Base-by-base conservation (phyloP, 1,140 invertebrate species). In the Aleiodes sp. region DNA sequence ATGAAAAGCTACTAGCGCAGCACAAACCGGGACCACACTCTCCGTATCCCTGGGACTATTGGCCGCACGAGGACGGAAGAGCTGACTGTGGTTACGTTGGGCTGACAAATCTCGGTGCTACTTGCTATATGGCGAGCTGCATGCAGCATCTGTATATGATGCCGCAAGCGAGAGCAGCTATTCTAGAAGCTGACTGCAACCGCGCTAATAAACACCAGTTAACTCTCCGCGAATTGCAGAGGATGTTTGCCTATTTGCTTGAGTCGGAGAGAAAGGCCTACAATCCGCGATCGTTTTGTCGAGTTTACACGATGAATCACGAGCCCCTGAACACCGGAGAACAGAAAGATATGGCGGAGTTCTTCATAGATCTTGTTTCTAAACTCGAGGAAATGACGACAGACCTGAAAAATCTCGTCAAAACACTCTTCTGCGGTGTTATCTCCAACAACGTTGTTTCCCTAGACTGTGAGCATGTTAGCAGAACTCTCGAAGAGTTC, bases 341-440 rank as follows among this genome's bases (percentile, higher is more conserved):
- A 83, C 97, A 98, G 82, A 98, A 98, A 81, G 97, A 98, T 79
- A 98, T 98, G 97, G 96, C 96, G 0, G 97, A 98, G 84, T 98
- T 98, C 85, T 98, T 98, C 77, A 98, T 97, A 41, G 96, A 98
- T 86, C 89, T 98, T 0, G 96, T 98, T 7, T 96, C 94, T 4
- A 98, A 98, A 82, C 82, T 98, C 1, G 97, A 98, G 84, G 96
- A 98, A 84, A 98, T 98, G 95, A 95, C 95, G 0, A 92, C 94
- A 0, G 92, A 96, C 69, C 81, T 98, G 46, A 97, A 97, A 85
- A 92, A 92, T 64, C 86, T 97, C 39, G 94, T 98, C 0, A 98
- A 98, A 82, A 93, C 91, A 21, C 83, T 98, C 9, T 98, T 98
- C 84, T 96, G 96, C 73, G 96, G 96, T 33, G 93, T 95, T 0